Evolutionary conservation across 2,113 vertebrate species (phyloP), one percentile per base, ranked within the genome.

Genomic region (Ancistrus triradiatus): DNA sequence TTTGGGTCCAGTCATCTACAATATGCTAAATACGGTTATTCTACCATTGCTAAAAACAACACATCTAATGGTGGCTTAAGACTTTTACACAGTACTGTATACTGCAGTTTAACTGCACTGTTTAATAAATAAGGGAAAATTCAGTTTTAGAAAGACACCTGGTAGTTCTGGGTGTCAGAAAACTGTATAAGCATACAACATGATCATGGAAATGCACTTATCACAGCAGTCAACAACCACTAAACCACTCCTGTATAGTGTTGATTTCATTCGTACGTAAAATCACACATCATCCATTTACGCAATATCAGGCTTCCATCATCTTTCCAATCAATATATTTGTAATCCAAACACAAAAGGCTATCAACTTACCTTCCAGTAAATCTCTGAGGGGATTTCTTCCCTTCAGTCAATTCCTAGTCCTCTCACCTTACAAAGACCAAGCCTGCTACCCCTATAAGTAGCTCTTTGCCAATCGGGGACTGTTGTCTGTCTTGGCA

Each of bases 281-380:
- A 15, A 33, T 31, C 50, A 18, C 33, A 42, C 3, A 9, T 14
- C 14, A 24, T 15, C 25, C 31, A 37, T 15, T 50, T 22, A 14
- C 13, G 38, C 33, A 48, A 4, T 18, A 40, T 50, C 31, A n/a
- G n/a, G n/a, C n/a, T n/a, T n/a, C n/a, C n/a, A 67, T 27, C 52
- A 43, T 24, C 37, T 25, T 43, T 7, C 38, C 7, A 13, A 11
- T 38, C 3, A 13, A 38, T 55, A 22, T 24, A 65, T 21, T 15
- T 19, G 42, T 57, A 55, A 46, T 31, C 40, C 59, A 47, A 7
- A 56, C 22, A 48, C n/a, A 47, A 31, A 53, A 15, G 17, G 31
- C 49, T 68, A 59, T 68, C 31, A 11, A 1, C 59, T 62, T 69
- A 62, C 66, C 66, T 27, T 25, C 28, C 40, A 61, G 47, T 28